phyloP scores from a whole-genome alignment of 2,888 invertebrate species.

The Calameuta idolon region DNA sequence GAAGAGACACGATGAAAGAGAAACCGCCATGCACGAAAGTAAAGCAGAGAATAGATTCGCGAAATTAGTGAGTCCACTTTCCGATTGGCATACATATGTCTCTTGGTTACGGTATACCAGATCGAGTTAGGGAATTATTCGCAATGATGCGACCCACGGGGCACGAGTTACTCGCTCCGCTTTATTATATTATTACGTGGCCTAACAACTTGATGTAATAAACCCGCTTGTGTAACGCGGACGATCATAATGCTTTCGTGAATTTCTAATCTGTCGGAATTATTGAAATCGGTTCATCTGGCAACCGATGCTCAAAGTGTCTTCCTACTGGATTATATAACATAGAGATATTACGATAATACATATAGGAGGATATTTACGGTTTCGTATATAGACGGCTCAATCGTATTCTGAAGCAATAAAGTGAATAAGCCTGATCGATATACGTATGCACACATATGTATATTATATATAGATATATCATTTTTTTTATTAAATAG shows the following conservation, averaged over 20 bases:
- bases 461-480: background rate
- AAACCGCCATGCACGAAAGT: background rate
- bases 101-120: background rate
- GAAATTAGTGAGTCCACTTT: background rate
- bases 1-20: background rate
- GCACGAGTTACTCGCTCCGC: background rate
- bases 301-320: background rate
- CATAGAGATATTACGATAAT: background rate
- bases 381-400: background rate
- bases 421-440: background rate
- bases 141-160: background rate
- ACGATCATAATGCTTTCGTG: background rate
- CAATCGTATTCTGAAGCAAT: background rate
- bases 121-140: constrained; percentile 1
- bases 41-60: background rate
- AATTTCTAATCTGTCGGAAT: background rate
- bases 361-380: background rate
- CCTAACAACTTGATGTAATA: constrained; percentile 2
- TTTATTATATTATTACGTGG: background rate
- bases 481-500: background rate
- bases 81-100: background rate
- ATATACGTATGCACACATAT: background rate
- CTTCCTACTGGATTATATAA: background rate
- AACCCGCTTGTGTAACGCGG: background rate
- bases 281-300: background rate